phyloP scores from a whole-genome alignment of 2,797 vertebrate genomes.

The Argyrosomus regius region DNA sequence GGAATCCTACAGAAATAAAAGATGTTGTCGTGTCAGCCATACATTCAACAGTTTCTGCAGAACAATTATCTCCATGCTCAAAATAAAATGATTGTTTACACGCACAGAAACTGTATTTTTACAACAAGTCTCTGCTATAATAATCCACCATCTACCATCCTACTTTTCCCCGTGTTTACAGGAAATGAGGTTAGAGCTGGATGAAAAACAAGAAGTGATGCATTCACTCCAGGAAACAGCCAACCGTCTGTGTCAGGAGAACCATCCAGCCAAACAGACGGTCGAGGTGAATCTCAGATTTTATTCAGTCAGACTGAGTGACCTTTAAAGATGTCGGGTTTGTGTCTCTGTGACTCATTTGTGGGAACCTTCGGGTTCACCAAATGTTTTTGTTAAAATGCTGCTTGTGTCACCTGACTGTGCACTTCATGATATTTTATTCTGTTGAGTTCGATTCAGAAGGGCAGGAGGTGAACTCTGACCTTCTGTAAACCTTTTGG shows the following conservation, averaged over 20 bases:
- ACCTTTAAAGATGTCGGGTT: slow-evolving; percentile 44
- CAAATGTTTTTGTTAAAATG: not conserved
- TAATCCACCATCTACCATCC: not conserved
- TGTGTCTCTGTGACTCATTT: slow-evolving; percentile 11
- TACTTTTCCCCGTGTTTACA: slow-evolving; percentile 64
- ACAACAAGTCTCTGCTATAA: not conserved
- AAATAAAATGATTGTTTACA: not conserved
- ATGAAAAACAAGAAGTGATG: slow-evolving; percentile 95
- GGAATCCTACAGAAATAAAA: not conserved
- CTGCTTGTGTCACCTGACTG: not conserved
- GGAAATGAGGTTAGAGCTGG: slow-evolving; percentile 92
- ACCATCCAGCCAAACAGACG: slow-evolving; percentile 97
- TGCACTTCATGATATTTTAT: not conserved
- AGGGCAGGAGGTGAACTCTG: not conserved
- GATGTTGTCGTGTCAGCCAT: not conserved
- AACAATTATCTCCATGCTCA: not conserved
- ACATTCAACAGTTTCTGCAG: not conserved
- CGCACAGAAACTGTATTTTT: slow-evolving; percentile 9
- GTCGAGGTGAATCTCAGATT: slow-evolving; percentile 88
- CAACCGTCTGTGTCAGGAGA: slow-evolving; percentile 91
- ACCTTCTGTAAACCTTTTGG: slow-evolving; percentile 6
- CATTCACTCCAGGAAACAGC: slow-evolving; percentile 93
- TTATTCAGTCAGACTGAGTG: not conserved
- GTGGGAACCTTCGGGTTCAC: not conserved
- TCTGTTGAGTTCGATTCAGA: not conserved